phyloP scores from a whole-genome alignment of 2,888 invertebrate genomes.

The Pristionchus arcanus region DNA sequence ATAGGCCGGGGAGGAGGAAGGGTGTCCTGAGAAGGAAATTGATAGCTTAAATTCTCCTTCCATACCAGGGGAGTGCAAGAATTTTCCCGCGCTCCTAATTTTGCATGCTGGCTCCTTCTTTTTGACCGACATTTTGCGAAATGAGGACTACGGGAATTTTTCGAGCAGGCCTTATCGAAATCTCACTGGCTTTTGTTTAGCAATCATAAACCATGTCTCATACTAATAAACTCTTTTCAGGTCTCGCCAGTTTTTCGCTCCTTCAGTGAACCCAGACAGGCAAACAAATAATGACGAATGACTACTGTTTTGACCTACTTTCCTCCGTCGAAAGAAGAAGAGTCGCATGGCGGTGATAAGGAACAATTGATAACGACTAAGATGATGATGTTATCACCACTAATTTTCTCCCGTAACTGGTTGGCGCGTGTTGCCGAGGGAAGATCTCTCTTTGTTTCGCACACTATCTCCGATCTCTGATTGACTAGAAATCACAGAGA shows the following conservation, averaged over 20 bases:
- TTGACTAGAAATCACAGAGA: neutral
- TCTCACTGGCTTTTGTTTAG: no score
- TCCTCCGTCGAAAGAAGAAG: neutral
- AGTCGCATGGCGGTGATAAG: conserved; percentile 12
- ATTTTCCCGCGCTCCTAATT: no score
- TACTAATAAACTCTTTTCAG: no score
- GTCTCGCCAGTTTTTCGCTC: no score
- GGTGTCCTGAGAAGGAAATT: neutral
- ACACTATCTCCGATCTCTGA: neutral
- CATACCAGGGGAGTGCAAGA: no score
- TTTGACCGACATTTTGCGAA: no score
- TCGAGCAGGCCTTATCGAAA: no score
- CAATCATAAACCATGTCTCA: no score
- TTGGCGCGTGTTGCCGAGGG: neutral
- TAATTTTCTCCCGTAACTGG: conserved; percentile 15
- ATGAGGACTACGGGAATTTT: no score
- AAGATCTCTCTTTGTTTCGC: neutral
- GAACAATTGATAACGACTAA: neutral
- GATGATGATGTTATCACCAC: conserved; percentile 5
- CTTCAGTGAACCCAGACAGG: neutral
- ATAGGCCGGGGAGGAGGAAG: neutral
- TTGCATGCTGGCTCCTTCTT: no score
- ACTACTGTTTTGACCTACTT: conserved; percentile 21
- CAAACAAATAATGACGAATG: neutral
- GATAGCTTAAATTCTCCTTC: neutral